Evolutionary conservation across 37 sponge, comb jelly and placozoan species (phyloP), one percentile per base, ranked within the genome.

Genomic region (Dysidea cf. avara): DNA sequence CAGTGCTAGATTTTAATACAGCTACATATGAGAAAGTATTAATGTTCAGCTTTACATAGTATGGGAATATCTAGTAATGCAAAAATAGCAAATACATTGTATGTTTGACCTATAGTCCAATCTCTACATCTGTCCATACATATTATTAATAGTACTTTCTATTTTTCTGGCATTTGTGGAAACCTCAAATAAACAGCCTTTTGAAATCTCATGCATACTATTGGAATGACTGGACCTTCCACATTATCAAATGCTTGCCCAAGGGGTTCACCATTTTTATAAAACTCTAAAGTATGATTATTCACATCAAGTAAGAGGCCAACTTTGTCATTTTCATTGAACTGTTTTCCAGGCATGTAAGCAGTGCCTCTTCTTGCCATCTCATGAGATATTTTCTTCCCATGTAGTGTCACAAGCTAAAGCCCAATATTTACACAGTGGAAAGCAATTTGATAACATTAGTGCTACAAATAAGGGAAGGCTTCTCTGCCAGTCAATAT

Each of bases 171-270:
- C 20, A 43, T 20, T 46, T 67, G 68, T 16, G 82, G 74, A 38
- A 74, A 81, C 50, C 52, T 67, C 4, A 81, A 68, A 0, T 66
- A 57, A 48, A 81, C 64, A 2, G 63, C 22, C 75, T 81, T 81
- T 25, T 81, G 43, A 29, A 64, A 75, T 38, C 75, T 74, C 60
- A 81, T 74, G 36, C 75, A 81, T 7, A 81, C 50, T 3, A 75
- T 75, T 0, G 82, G 82, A 56, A 81, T 73, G 50, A 81, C 82
- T 1, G 82, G 82, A 47, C 74, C 82, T 18, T 81, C 50, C 31
- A 81, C 75, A 56, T 81, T 68, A 9, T 53, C 53, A 18, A 81
- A 81, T 9, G 62, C 52, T 7, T 66, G 9, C 4, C 61, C 62
- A 2, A 81, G 82, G 17, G 68, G 66, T 14, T 72, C 30, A 5